Base-by-base conservation (phyloP, 2,888 invertebrate species). In the Helobdella robusta region DNA sequence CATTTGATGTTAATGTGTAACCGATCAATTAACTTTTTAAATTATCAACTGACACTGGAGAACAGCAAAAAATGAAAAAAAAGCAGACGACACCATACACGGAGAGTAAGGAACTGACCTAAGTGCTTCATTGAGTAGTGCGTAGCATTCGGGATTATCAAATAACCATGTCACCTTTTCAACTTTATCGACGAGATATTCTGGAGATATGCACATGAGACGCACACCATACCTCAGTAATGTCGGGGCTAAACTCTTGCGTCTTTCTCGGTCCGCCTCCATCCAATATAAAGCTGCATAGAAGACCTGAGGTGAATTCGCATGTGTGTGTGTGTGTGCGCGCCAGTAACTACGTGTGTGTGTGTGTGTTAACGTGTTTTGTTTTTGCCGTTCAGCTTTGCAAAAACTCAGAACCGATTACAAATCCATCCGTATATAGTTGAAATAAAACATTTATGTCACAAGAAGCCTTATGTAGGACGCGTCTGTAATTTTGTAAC, bases 131-230 rank as follows among this genome's bases (percentile, higher is more conserved):
- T 62, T 62, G 25, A 62, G 25, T n/a, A 62, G 30, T n/a, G 48
- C 62, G 20, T 62, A 62, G 44, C 62, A 62, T 28, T 62, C 62
- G 6, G 48, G 50, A 44, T 62, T 62, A 5, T 62, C 62, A 30
- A 62, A 62, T 35, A 62, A 20, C 62, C 62, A 62, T 30, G 62
- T 62, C 11, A 62, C 62, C 32, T 62, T 62, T 50, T 62, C 62
- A 44, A 60, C 60, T 44, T 62, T 62, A 30, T 62, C 62, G 46
- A 62, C 62, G 11, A 62, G 50, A 50, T 62, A 62, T n/a, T 62
- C 62, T 28, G 62, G 62, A 30, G 62, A 62, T 62, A 62, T 62
- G 50, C 62, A 62, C 62, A 62, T 62, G 18, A 62, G 32, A 20
- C 62, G 48, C 18, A 62, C 62, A 50, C 62, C 62, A n/a, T 62